These are phyloP conservation scores for Macrosiphum euphorbiae DNA, from an alignment of 2,888 invertebrate genomes.

Conservation along the genomic window DNA sequence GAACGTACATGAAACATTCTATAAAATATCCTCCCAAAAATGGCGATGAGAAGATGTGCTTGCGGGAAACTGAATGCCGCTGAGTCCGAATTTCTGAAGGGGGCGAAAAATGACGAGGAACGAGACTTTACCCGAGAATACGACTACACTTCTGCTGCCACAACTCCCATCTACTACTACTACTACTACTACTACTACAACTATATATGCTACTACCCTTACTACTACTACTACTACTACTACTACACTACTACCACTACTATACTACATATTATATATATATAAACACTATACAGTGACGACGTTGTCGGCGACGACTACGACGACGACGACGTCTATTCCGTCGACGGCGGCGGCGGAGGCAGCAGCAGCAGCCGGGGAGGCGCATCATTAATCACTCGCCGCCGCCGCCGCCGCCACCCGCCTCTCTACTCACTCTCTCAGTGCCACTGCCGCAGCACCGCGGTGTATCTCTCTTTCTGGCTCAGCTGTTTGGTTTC, in stretches of 20 bases:
- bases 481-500: conserved; percentile 64
- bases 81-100: conserved; percentile 34
- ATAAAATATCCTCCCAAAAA: background rate
- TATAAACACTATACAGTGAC: conserved; percentile 7
- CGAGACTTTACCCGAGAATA: conserved; percentile 47
- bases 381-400: conserved; percentile 62
- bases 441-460: background rate
- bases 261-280: background rate
- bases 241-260: background rate
- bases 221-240: no score
- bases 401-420: conserved; percentile 27
- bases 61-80: background rate
- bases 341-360: background rate
- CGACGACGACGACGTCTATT: conserved; percentile 54
- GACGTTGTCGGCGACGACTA: conserved; percentile 33
- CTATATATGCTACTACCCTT: background rate
- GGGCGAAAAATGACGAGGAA: conserved; percentile 53
- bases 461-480: conserved; percentile 55
- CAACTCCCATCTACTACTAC: background rate
- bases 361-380: conserved; percentile 30
- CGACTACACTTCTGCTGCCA: background rate
- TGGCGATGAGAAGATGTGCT: background rate
- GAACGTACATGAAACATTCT: background rate
- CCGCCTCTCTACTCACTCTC: conserved; percentile 1
- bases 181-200: conserved; percentile 24